Evolutionary conservation across 2,888 invertebrate genomes (phyloP).

Genomic region (Patella ulyssiponensis): DNA sequence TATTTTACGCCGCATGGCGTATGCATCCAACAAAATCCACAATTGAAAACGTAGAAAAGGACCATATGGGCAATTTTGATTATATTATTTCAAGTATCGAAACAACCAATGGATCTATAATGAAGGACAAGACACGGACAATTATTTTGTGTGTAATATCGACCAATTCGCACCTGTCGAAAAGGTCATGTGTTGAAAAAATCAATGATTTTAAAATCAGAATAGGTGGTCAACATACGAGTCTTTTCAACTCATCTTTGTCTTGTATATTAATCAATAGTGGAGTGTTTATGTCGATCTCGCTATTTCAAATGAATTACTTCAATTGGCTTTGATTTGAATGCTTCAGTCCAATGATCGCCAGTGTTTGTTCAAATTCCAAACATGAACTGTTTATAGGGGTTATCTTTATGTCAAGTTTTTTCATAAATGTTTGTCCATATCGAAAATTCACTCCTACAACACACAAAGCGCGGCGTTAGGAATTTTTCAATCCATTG

Average conservation of each 20-base stretch:
- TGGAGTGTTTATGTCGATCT: slow-evolving; percentile 19
- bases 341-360: background rate
- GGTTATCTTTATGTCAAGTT: background rate
- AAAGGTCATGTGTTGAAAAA: slow-evolving; percentile 26
- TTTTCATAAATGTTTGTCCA: background rate
- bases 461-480: background rate
- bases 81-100: slow-evolving; percentile 1
- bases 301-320: slow-evolving; percentile 6
- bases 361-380: slow-evolving; percentile 6
- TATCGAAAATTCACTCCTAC: slow-evolving; percentile 2
- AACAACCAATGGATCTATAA: background rate
- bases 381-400: background rate
- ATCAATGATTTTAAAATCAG: slow-evolving; percentile 31
- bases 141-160: slow-evolving; percentile 16
- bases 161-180: slow-evolving; percentile 22
- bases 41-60: no score
- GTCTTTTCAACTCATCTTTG: slow-evolving; percentile 21
- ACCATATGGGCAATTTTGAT: background rate
- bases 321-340: slow-evolving; percentile 2
- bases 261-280: slow-evolving; percentile 23
- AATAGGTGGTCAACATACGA: slow-evolving; percentile 28
- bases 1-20: no score
- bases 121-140: background rate
- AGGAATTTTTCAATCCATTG: slow-evolving; percentile 10
- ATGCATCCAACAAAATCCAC: no score